Conservation (phyloP, 2,797 vertebrate species). For the Tympanoctomys barrerae region DNA sequence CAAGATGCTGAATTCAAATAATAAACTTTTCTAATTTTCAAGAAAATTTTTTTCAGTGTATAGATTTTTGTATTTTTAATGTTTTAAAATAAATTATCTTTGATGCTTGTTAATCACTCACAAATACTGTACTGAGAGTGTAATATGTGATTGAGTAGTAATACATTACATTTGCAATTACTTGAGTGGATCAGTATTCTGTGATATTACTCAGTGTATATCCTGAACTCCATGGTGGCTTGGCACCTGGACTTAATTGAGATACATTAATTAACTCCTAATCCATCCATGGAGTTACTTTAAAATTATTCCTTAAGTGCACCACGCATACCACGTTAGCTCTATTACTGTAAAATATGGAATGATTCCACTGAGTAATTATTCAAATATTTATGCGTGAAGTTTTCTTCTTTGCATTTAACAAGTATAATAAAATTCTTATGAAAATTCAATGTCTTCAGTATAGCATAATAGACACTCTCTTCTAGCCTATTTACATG, state of each 20-base stretch:
- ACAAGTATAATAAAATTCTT: slow-evolving; percentile 74
- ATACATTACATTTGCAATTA: neutral
- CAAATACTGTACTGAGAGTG: neutral
- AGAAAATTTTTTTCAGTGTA: neutral
- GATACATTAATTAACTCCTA: too few species aligned
- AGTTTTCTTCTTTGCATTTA: slow-evolving; percentile 79
- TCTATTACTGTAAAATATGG: slow-evolving; percentile 62
- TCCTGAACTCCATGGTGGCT: neutral
- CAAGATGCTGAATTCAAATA: slow-evolving; percentile 38
- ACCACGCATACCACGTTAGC: slow-evolving; percentile 43
- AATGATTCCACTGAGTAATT: slow-evolving; percentile 40
- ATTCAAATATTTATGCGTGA: slow-evolving; percentile 62
- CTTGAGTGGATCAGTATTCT: slow-evolving; percentile 36
- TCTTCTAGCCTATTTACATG: slow-evolving; percentile 79
- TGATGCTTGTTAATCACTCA: neutral
- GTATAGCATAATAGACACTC: slow-evolving; percentile 70
- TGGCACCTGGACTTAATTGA: slow-evolving; percentile 38
- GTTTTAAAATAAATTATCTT: neutral
- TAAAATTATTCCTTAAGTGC: slow-evolving; percentile 67
- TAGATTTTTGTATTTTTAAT: slow-evolving; percentile 11
- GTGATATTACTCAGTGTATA: neutral
- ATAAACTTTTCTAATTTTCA: neutral
- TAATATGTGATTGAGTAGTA: neutral
- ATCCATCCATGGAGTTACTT: slow-evolving; percentile 66
- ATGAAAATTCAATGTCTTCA: slow-evolving; percentile 69